These are phyloP conservation scores for Theristicus caerulescens DNA, from an alignment of 2,113 vertebrate genomes.

Conservation along the genomic window DNA sequence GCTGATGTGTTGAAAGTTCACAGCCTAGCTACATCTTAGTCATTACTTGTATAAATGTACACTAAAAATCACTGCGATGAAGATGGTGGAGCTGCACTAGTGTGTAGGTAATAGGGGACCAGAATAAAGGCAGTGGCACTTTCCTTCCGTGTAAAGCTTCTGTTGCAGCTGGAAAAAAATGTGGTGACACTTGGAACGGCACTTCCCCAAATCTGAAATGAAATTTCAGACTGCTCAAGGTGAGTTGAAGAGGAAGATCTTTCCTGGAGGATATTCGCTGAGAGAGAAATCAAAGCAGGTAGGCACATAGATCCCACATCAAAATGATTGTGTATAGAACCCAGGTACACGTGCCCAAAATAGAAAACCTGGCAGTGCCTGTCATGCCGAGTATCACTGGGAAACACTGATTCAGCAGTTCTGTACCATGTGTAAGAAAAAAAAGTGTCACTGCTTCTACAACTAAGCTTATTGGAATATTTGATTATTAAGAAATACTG, in stretches of 20 bases:
- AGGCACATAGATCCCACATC: accelerated
- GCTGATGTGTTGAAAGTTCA: background rate
- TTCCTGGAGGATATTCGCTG: background rate
- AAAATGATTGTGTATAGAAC: background rate
- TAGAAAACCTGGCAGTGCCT: background rate
- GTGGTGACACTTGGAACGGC: accelerated
- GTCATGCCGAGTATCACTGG: background rate
- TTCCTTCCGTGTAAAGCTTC: background rate
- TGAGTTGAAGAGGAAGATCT: background rate
- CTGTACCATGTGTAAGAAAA: background rate
- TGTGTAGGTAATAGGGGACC: accelerated
- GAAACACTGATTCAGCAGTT: background rate
- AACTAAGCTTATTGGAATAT: background rate
- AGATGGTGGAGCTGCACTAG: background rate
- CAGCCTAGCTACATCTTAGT: background rate
- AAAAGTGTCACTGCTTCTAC: accelerated
- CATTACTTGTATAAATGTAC: background rate
- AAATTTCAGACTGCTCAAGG: background rate
- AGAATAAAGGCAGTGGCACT: accelerated
- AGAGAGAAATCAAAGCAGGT: background rate
- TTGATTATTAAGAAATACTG: background rate
- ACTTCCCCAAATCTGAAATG: background rate
- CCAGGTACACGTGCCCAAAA: background rate
- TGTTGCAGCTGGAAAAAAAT: background rate
- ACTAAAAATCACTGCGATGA: background rate